phyloP scores from a whole-genome alignment of 2,797 vertebrate genomes.

The Florisuga fusca region DNA sequence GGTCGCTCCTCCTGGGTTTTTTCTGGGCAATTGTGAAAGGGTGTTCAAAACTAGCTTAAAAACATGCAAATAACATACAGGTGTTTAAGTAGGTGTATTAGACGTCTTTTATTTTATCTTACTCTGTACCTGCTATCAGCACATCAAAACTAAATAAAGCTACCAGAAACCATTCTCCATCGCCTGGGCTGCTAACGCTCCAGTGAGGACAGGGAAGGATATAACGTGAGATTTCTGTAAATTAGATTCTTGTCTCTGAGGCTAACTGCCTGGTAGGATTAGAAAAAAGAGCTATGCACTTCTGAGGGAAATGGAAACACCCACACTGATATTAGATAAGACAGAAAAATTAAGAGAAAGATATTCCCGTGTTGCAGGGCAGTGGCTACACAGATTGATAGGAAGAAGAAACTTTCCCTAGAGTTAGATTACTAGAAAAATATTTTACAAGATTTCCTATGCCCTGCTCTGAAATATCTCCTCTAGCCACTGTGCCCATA shows the following conservation, averaged over 20 bases:
- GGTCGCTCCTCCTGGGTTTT: fast-evolving
- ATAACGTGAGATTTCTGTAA: background rate
- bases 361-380: background rate
- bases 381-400: background rate
- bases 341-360: background rate
- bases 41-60: background rate
- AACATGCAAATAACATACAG: background rate
- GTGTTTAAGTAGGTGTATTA: background rate
- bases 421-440: background rate
- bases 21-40: background rate
- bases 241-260: background rate
- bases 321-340: background rate
- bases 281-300: background rate
- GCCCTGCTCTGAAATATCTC: background rate
- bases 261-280: background rate
- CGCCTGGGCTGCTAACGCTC: background rate
- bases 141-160: background rate
- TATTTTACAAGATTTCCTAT: background rate
- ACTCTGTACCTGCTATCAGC: background rate
- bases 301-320: background rate
- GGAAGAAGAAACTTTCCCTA: background rate
- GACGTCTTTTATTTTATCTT: background rate
- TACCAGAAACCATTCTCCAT: background rate
- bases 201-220: background rate
- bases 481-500: background rate